Percentiles rank a stretch among this genome's conserved stretches.
These are phyloP conservation scores for Scelioninae gen. 2 DNA, from an alignment of 2,888 invertebrate species.

Conservation along the genomic window DNA sequence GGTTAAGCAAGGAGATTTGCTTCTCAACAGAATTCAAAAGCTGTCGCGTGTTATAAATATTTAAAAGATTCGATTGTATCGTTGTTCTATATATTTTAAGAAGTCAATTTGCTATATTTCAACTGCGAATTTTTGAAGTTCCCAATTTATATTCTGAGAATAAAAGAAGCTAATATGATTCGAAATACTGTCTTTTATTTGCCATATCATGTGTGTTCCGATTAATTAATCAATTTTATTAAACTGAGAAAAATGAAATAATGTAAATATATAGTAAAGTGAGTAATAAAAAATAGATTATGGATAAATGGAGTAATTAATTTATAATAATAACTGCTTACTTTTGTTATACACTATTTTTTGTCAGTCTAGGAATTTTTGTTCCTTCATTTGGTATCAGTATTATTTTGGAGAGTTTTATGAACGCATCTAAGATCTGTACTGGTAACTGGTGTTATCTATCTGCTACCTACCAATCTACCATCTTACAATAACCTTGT, in stretches of 20 bases:
- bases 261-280: no score
- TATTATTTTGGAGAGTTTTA: constrained; percentile 1
- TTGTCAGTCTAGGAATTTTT: no score
- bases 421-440: constrained; percentile 18
- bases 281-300: no score
- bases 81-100: background rate
- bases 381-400: constrained; percentile 4
- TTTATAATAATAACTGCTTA: no score
- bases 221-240: background rate
- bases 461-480: constrained; percentile 47
- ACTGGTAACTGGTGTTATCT: constrained; percentile 5
- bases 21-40: constrained; percentile 98
- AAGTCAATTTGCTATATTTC: constrained; percentile 25
- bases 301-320: no score
- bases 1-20: constrained; percentile 97
- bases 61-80: constrained; percentile 75
- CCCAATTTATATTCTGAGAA: constrained; percentile 39
- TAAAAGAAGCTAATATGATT: constrained; percentile 20
- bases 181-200: background rate
- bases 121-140: constrained; percentile 32
- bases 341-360: no score
- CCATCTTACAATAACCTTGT: constrained; percentile 49
- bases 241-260: no score
- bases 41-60: constrained; percentile 99
- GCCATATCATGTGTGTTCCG: background rate